Evolutionary conservation across 1,140 invertebrate genomes (phyloP).

Genomic region (Lepidostoma basale): DNA sequence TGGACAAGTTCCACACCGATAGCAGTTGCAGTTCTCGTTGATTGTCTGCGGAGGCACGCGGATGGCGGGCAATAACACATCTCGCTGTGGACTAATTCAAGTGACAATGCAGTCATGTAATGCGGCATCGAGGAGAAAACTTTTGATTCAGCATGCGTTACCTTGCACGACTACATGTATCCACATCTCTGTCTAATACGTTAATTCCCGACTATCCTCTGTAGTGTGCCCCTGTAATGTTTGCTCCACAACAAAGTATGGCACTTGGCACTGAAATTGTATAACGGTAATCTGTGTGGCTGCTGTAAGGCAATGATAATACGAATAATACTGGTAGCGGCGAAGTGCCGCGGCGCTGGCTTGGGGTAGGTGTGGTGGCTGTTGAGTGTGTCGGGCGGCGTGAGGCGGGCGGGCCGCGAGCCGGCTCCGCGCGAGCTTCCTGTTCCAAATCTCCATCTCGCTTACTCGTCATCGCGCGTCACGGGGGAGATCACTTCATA

Average conservation of each 20-base stretch:
- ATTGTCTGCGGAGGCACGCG: no score
- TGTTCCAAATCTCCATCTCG: conserved; percentile 47
- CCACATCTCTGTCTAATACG: not conserved
- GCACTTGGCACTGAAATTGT: conserved; percentile 43
- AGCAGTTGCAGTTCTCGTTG: no score
- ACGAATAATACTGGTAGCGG: conserved; percentile 17
- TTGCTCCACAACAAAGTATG: conserved; percentile 44
- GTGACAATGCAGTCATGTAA: no score
- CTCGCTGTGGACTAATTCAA: no score
- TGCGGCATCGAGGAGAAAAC: no score
- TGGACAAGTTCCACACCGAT: no score
- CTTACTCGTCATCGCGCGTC: conserved; percentile 31
- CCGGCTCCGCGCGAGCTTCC: conserved; percentile 42
- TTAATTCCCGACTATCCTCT: not conserved
- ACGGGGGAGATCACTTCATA: not conserved
- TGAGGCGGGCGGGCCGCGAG: conserved; percentile 34
- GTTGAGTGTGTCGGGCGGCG: conserved; percentile 31
- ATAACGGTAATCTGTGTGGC: conserved; percentile 43
- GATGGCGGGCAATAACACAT: no score
- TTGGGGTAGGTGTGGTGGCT: conserved; percentile 32
- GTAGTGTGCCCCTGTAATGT: conserved; percentile 37
- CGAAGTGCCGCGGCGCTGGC: conserved; percentile 15
- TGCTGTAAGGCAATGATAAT: conserved; percentile 36
- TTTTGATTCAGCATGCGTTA: conserved; percentile 4
- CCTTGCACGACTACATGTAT: not conserved